phyloP scores from a whole-genome alignment of 1,140 invertebrate genomes.

The Trichonephila clavipes region DNA sequence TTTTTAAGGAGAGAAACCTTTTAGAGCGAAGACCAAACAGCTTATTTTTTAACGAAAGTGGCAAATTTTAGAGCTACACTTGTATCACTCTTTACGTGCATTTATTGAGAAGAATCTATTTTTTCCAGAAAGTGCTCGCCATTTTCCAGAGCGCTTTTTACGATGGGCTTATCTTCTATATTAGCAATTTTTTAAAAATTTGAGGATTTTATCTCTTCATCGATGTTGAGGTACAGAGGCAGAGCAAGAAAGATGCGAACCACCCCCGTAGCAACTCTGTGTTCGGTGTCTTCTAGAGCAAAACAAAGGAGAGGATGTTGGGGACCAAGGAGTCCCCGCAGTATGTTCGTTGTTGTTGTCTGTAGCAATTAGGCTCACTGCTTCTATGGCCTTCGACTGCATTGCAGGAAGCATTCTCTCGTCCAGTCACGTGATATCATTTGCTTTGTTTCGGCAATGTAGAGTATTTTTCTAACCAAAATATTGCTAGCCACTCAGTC shows the following conservation, averaged over 20 bases:
- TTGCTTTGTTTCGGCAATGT: no score
- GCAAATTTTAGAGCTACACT: neutral
- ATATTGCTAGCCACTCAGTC: no score
- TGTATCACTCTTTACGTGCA: neutral
- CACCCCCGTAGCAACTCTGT: neutral
- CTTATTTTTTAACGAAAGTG: neutral
- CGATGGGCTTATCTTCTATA: conserved; percentile 22
- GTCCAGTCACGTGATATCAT: neutral
- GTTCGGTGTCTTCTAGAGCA: neutral
- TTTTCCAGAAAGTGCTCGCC: neutral
- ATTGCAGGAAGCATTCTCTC: neutral
- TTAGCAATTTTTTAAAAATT: conserved; percentile 23
- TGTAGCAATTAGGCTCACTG: neutral
- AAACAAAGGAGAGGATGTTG: neutral
- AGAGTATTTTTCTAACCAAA: no score
- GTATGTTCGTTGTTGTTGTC: neutral
- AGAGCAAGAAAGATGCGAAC: conserved; percentile 15
- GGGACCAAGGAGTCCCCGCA: neutral
- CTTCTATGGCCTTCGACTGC: neutral
- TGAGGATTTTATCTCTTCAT: neutral
- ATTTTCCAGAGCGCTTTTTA: neutral
- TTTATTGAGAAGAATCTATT: neutral
- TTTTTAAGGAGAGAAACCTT: no score
- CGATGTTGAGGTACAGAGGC: conserved; percentile 5
- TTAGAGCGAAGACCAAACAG: no score